Evolutionary conservation across 2,113 vertebrate genomes (phyloP), one percentile per base, ranked within the genome.

Genomic region (Arothron firmamentum): DNA sequence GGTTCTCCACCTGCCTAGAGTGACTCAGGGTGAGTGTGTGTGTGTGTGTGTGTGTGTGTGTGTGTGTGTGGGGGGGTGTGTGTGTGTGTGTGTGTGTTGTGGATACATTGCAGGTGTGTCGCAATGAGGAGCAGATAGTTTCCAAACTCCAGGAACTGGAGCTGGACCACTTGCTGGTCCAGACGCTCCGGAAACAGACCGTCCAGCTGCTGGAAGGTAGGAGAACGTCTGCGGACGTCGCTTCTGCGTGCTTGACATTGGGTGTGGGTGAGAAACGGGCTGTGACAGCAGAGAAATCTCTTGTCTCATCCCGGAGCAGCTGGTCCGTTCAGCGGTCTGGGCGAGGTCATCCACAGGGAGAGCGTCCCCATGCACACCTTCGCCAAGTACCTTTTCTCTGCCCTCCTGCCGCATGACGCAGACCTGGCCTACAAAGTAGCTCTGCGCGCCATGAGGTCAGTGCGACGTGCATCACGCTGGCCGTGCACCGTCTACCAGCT

Each of bases 321-420:
- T 57, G 97, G 97, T 65, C 97, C 97, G 1, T 99, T 98, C 90
- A 98, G 97, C 0, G 95, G 96, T 52, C 81, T 99, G 12, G 97
- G 97, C 42, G 97, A 99, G 88, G 92, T 99, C 78, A 94, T 98
- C 88, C 97, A 99, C 85, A 92, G 94, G 61, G 97, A 99, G 82
- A 98, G 96, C 0, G 94, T 99, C 23, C 97, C 97, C 74, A 99
- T 99, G 97, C 97, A 99, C 88, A 98, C 95, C 55, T 99, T 98
- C 76, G 94, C 97, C 78, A 98, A 98, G 89, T 98, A 97, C 90
- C 91, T 99, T 67, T 98, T 99, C 89, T 94, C 94, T 53, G 95
- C 97, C 41, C 90, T 98, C 79, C 90, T 98, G 83, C 94, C 94
- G 2, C 95, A 99, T 0, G 96, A 99, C 63, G 90, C 96, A 23